A percentile compares a stretch with the other conserved stretches of the same genome.
phyloP scores from a whole-genome alignment of 1,140 invertebrate species.

The Drosophila arizonae region DNA sequence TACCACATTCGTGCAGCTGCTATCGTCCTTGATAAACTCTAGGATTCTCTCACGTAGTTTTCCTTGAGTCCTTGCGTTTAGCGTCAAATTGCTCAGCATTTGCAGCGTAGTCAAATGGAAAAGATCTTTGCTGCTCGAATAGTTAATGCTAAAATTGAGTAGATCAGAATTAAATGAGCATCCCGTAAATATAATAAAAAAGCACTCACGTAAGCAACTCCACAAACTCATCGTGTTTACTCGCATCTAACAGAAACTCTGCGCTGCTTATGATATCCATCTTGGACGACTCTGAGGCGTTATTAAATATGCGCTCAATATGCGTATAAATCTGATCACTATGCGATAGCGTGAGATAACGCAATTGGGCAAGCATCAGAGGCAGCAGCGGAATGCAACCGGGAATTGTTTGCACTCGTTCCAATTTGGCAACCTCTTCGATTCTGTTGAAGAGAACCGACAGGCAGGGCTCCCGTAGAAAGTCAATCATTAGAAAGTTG shows the following conservation, averaged over 20 bases:
- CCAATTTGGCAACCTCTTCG: conserved; percentile 58
- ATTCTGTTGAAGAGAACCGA: conserved; percentile 82
- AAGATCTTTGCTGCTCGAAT: conserved; percentile 63
- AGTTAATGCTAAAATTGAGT: conserved; percentile 52
- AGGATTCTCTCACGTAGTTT: conserved; percentile 62
- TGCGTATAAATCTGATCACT: conserved; percentile 60
- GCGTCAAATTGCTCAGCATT: conserved; percentile 65
- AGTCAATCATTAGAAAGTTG: conserved; percentile 83
- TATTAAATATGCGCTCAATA: conserved; percentile 67
- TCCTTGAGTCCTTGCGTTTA: conserved; percentile 54
- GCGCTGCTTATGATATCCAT: conserved; percentile 70
- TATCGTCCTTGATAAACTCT: conserved; percentile 64
- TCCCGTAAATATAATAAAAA: neutral
- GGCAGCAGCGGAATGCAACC: conserved; percentile 58
- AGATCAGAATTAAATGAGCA: conserved; percentile 5
- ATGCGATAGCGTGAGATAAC: conserved; percentile 67
- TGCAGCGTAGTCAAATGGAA: conserved; percentile 66
- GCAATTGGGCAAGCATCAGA: conserved; percentile 69
- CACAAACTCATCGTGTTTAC: conserved; percentile 76
- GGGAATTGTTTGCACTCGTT: conserved; percentile 19
- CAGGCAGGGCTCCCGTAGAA: conserved; percentile 80
- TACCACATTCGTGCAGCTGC: conserved; percentile 55
- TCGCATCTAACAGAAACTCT: conserved; percentile 67
- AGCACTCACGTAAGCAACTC: conserved; percentile 62
- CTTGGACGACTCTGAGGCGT: conserved; percentile 44